phyloP scores from a whole-genome alignment of 2,113 vertebrate species.

The Thunnus thynnus region DNA sequence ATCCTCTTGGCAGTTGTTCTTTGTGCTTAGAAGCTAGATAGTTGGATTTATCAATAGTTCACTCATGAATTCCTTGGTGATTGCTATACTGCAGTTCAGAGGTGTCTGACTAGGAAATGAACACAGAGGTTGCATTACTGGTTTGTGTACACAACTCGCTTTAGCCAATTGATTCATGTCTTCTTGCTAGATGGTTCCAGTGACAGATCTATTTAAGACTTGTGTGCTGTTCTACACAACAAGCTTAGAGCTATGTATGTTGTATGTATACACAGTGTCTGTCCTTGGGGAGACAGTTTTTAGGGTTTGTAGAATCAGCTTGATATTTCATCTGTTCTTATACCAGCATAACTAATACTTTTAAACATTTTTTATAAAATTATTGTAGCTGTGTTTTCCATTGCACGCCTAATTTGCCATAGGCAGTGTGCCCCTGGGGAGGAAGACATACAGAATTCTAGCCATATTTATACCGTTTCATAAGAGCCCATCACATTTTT shows the following conservation, averaged over 20 bases:
- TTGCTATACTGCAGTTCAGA: slow-evolving; percentile 22
- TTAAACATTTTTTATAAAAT: background rate
- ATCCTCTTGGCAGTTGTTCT: slow-evolving; percentile 28
- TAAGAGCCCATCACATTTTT: background rate
- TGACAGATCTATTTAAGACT: slow-evolving; percentile 32
- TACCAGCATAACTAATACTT: background rate
- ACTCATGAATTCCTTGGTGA: slow-evolving; percentile 39
- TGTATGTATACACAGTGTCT: background rate
- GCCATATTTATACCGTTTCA: background rate
- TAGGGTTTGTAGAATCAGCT: background rate
- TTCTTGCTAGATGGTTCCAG: slow-evolving; percentile 27
- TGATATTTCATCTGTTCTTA: slow-evolving; percentile 8
- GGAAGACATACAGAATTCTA: background rate
- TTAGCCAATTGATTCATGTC: slow-evolving; percentile 42
- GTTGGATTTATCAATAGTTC: slow-evolving; percentile 14
- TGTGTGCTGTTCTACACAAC: slow-evolving; percentile 16
- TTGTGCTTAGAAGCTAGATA: slow-evolving; percentile 28
- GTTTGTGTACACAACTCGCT: slow-evolving; percentile 33
- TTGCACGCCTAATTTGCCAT: background rate
- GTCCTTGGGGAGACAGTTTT: background rate
- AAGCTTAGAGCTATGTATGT: background rate
- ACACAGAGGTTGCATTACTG: slow-evolving; percentile 32
- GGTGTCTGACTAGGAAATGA: slow-evolving; percentile 45
- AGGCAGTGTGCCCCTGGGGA: background rate
- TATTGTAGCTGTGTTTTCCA: background rate